Conservation (phyloP, 2,113 vertebrate genomes). For the Paracanthobrama guichenoti region DNA sequence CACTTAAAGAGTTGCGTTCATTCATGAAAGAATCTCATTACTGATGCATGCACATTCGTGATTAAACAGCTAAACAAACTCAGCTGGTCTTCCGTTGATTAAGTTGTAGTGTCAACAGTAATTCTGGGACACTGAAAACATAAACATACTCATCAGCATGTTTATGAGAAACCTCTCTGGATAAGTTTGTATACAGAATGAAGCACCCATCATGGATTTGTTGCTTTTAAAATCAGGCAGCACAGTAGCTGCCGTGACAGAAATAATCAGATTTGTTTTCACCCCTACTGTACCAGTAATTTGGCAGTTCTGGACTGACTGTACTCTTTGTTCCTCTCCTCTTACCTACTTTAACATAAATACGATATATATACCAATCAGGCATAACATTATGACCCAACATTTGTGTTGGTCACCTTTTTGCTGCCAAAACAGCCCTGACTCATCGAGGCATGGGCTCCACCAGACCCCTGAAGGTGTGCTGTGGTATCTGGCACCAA, state of each 20-base stretch:
- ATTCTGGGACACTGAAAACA: constrained; percentile 42
- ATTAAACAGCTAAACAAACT: constrained; percentile 52
- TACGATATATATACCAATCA: too few species aligned
- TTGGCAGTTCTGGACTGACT: too few species aligned
- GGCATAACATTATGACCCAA: too few species aligned
- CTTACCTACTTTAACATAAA: too few species aligned
- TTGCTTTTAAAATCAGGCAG: not conserved
- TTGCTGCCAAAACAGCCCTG: too few species aligned
- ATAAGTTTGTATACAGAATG: constrained; percentile 23
- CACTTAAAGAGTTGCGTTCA: not conserved
- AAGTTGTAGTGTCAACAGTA: constrained; percentile 52
- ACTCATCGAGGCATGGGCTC: too few species aligned
- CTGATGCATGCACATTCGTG: constrained; percentile 53
- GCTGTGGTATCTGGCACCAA: too few species aligned
- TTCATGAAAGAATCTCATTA: constrained; percentile 47
- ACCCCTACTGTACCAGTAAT: too few species aligned
- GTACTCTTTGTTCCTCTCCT: too few species aligned
- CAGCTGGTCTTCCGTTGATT: constrained; percentile 53
- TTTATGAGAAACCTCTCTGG: constrained; percentile 40
- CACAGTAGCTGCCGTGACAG: not conserved
- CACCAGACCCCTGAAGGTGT: too few species aligned
- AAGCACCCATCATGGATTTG: not conserved
- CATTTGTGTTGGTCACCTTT: too few species aligned
- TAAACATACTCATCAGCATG: constrained; percentile 56
- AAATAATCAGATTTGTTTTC: not conserved